These are phyloP conservation scores for Drosophila sturtevanti DNA, from an alignment of 1,140 invertebrate genomes.

Conservation along the genomic window DNA sequence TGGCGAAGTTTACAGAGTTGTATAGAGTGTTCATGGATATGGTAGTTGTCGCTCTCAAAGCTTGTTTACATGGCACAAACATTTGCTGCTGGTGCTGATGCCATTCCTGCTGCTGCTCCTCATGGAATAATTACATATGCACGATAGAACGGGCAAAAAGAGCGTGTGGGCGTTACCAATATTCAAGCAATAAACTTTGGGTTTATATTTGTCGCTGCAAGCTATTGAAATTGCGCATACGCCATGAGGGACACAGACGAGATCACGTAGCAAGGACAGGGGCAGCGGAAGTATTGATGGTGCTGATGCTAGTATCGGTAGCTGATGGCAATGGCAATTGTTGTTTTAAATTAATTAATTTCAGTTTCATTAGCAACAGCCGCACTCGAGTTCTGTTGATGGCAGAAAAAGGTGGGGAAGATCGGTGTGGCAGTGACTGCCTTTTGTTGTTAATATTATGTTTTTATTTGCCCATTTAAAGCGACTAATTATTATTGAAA, in stretches of 20 bases:
- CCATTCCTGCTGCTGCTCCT: constrained; percentile 54
- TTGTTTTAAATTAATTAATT: constrained; percentile 10
- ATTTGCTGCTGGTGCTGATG: constrained; percentile 61
- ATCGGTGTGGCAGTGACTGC: constrained; percentile 31
- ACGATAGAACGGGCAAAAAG: constrained; percentile 69
- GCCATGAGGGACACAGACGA: constrained; percentile 14
- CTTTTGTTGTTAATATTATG: constrained; percentile 67
- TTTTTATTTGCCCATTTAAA: constrained; percentile 60
- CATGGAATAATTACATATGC: constrained; percentile 78
- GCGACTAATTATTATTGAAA: constrained; percentile 80
- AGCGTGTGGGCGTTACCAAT: constrained; percentile 67
- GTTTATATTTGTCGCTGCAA: constrained; percentile 24
- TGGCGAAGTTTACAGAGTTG: neutral
- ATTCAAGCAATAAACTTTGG: constrained; percentile 32
- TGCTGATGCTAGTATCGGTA: neutral
- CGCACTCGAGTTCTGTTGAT: neutral
- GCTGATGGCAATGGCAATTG: neutral
- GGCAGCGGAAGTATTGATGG: constrained; percentile 50
- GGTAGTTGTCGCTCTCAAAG: constrained; percentile 57
- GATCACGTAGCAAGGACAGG: constrained; percentile 29
- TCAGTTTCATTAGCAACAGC: constrained; percentile 19
- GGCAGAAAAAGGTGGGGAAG: neutral
- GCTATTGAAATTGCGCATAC: constrained; percentile 65
- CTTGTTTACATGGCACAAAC: constrained; percentile 72
- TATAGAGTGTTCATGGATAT: constrained; percentile 27